These are phyloP conservation scores for Sminthurinus signatus DNA, from an alignment of 1,140 invertebrate genomes.

Conservation along the genomic window DNA sequence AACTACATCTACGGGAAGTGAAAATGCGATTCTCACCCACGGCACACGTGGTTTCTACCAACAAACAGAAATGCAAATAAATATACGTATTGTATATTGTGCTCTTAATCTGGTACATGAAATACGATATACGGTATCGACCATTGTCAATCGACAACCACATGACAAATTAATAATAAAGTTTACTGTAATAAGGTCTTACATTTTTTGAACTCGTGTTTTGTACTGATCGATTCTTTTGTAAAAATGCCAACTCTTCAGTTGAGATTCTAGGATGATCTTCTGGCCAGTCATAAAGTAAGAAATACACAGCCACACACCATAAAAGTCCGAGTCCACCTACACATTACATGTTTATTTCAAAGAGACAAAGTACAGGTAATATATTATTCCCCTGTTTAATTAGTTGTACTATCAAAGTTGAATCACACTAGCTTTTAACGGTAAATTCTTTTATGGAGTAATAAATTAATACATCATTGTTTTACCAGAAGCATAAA, in stretches of 20 bases:
- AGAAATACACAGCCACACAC: constrained; percentile 47
- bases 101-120: too few species aligned
- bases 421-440: too few species aligned
- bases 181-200: neutral
- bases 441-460: too few species aligned
- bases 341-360: too few species aligned
- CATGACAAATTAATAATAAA: too few species aligned
- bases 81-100: neutral
- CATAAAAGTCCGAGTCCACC: constrained; percentile 46
- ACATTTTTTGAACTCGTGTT: constrained; percentile 6
- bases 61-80: neutral
- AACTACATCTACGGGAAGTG: constrained; percentile 53
- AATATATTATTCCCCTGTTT: too few species aligned
- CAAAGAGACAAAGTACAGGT: too few species aligned
- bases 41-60: constrained; percentile 43
- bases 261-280: constrained; percentile 50
- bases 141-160: too few species aligned
- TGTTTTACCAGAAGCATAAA: constrained; percentile 45
- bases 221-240: constrained; percentile 19
- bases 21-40: constrained; percentile 52
- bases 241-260: constrained; percentile 49
- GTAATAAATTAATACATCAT: too few species aligned
- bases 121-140: too few species aligned
- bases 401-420: too few species aligned
- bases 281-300: constrained; percentile 50